These are phyloP conservation scores for Nephrocerus scutellatus DNA, from an alignment of 2,888 invertebrate species.

Conservation along the genomic window DNA sequence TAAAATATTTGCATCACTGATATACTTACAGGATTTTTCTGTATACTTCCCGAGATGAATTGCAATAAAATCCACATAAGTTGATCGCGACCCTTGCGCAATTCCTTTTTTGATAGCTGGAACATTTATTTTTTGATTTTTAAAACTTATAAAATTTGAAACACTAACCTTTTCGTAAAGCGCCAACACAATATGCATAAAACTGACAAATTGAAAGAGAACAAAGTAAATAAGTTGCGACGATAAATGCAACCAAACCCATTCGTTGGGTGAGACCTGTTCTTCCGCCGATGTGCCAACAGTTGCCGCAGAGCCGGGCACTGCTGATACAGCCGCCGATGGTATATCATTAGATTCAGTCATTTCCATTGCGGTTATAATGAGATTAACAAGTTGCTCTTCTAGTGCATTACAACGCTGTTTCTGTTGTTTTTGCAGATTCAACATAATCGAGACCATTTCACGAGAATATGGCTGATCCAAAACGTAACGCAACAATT, in stretches of 20 bases:
- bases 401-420: slow-evolving; percentile 83
- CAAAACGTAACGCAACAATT: slow-evolving; percentile 78
- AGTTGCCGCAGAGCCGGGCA: no score
- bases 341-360: slow-evolving; percentile 62
- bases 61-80: slow-evolving; percentile 98
- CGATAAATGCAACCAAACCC: slow-evolving; percentile 88
- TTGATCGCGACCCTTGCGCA: slow-evolving; percentile 88
- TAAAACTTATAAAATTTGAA: slow-evolving; percentile 2
- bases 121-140: slow-evolving; percentile 6
- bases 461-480: slow-evolving; percentile 94
- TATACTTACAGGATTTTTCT: slow-evolving; percentile 73
- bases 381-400: slow-evolving; percentile 85
- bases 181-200: slow-evolving; percentile 85
- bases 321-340: no score
- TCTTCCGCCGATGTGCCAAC: slow-evolving; percentile 47
- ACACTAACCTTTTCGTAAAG: slow-evolving; percentile 68
- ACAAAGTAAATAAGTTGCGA: slow-evolving; percentile 93
- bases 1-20: background rate
- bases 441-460: slow-evolving; percentile 92
- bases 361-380: slow-evolving; percentile 86
- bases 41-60: slow-evolving; percentile 94
- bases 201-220: slow-evolving; percentile 87
- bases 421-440: slow-evolving; percentile 86
- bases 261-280: slow-evolving; percentile 52
- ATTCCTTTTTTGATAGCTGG: slow-evolving; percentile 66